These are phyloP conservation scores for Paratilapia polleni DNA, from an alignment of 2,113 vertebrate species.

Conservation along the genomic window DNA sequence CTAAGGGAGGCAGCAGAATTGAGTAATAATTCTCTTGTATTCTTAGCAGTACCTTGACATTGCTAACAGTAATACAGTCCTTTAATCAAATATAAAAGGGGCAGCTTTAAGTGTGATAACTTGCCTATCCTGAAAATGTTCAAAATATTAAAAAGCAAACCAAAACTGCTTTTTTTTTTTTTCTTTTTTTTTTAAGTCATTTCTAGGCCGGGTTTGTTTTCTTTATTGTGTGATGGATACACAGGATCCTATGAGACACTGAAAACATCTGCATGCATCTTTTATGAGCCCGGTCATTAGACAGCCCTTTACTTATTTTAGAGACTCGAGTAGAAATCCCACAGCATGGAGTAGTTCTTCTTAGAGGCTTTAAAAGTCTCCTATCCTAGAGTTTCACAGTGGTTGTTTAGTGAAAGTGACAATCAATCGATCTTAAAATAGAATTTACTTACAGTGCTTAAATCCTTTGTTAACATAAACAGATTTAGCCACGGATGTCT, in stretches of 20 bases:
- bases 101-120: too few relatives aligned
- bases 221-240: background rate
- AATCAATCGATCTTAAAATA: background rate
- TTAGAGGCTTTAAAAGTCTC: background rate
- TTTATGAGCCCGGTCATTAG: slow-evolving; percentile 8
- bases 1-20: too few relatives aligned
- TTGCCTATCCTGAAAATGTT: too few relatives aligned
- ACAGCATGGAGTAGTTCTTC: background rate
- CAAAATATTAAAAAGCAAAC: too few relatives aligned
- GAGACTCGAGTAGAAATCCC: background rate
- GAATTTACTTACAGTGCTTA: background rate
- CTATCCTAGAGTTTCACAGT: background rate
- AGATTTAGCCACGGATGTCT: background rate
- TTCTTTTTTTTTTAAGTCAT: too few relatives aligned
- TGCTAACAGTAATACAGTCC: too few relatives aligned
- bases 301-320: background rate
- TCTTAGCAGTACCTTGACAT: too few relatives aligned
- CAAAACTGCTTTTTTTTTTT: too few relatives aligned
- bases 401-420: background rate
- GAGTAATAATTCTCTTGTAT: too few relatives aligned
- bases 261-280: slow-evolving; percentile 8
- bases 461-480: background rate
- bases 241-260: background rate
- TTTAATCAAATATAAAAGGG: too few relatives aligned
- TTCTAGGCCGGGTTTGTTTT: too few relatives aligned